Evolutionary conservation across 2,113 vertebrate genomes (phyloP).

Genomic region (Paradoxurus hermaphroditus): DNA sequence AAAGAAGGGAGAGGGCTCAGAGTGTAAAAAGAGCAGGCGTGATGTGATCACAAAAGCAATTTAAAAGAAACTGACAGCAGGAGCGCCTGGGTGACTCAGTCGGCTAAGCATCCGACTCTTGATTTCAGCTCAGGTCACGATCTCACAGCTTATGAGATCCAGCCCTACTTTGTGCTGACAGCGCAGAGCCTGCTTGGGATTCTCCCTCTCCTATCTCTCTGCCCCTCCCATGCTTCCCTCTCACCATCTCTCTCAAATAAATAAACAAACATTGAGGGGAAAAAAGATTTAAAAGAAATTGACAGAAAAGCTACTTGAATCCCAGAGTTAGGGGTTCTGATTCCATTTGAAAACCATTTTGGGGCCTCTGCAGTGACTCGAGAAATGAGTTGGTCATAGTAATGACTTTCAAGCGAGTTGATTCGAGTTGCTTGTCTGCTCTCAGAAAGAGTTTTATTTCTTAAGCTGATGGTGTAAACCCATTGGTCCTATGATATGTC

Average conservation of each 20-base stretch:
- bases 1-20: neutral
- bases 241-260: too few species aligned
- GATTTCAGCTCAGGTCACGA: too few species aligned
- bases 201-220: too few species aligned
- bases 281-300: neutral
- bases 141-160: too few species aligned
- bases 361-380: neutral
- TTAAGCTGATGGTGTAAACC: neutral
- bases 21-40: neutral
- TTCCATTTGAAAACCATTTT: constrained; percentile 35
- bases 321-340: neutral
- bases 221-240: too few species aligned
- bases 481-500: neutral
- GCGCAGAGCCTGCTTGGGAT: too few species aligned
- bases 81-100: too few species aligned
- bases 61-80: neutral
- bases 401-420: constrained; percentile 31
- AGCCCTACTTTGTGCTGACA: too few species aligned
- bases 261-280: too few species aligned
- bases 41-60: neutral
- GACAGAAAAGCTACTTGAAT: neutral
- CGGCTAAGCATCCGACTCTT: too few species aligned
- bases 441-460: constrained; percentile 40
- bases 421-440: constrained; percentile 1
- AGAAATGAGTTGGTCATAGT: constrained; percentile 27